A percentile compares a stretch with the other conserved stretches of the same genome.
Conservation (phyloP, 2,888 invertebrate species). For the Stegophylla sp. region DNA sequence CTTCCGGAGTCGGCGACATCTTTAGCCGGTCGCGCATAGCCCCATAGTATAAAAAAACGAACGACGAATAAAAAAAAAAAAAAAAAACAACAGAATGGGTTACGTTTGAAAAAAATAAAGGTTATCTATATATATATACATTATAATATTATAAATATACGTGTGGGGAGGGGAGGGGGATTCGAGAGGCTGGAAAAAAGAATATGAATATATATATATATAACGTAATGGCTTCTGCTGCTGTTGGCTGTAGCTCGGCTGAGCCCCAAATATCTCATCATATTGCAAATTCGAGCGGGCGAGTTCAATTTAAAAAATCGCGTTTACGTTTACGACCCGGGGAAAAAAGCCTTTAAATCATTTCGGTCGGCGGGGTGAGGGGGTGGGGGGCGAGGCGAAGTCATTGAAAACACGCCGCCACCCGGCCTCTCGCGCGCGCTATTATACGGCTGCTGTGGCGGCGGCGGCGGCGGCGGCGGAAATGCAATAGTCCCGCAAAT, state of each 20-base stretch:
- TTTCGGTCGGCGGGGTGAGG: too few relatives aligned
- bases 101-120: background rate
- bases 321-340: constrained; percentile 41
- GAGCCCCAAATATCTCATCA: background rate
- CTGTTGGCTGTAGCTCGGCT: background rate
- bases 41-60: too few relatives aligned
- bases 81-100: constrained; percentile 20
- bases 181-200: too few relatives aligned
- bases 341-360: constrained; percentile 34
- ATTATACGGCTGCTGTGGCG: too few relatives aligned
- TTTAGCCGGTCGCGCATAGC: too few relatives aligned
- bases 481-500: constrained; percentile 2
- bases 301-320: constrained; percentile 44
- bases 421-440: constrained; percentile 12
- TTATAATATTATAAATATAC: too few relatives aligned
- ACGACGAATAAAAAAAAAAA: too few relatives aligned
- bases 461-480: too few relatives aligned
- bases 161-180: background rate
- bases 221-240: background rate
- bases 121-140: too few relatives aligned
- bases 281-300: constrained; percentile 16
- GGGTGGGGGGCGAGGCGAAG: too few relatives aligned
- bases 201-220: background rate
- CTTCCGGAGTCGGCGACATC: too few relatives aligned
- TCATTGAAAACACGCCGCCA: constrained; percentile 33